phyloP scores from a whole-genome alignment of 1,140 invertebrate species.

The Drosophila murphyi region DNA sequence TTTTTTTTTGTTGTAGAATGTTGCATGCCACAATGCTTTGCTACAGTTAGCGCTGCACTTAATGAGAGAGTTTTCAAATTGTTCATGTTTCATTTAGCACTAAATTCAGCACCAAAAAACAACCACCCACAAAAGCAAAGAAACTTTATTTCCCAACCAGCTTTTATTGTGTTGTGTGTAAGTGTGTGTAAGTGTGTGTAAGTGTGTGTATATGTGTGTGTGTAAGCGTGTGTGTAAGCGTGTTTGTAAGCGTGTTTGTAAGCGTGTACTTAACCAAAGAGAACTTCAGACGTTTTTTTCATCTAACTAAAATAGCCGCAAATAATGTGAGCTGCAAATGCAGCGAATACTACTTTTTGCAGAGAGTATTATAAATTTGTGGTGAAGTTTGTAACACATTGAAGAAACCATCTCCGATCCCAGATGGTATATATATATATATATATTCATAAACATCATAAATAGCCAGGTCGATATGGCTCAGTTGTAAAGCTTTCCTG shows the following conservation, averaged over 20 bases:
- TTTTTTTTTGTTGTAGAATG: background rate
- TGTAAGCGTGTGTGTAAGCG: background rate
- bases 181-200: background rate
- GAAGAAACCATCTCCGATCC: too few species aligned
- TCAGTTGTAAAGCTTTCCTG: too few species aligned
- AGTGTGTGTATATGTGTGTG: background rate
- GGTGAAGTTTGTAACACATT: too few species aligned
- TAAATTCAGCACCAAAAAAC: background rate
- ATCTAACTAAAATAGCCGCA: constrained; percentile 14
- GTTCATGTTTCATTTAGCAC: constrained; percentile 42
- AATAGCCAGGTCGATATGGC: too few species aligned
- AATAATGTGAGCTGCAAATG: background rate
- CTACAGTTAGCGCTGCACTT: background rate
- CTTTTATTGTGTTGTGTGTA: constrained; percentile 12
- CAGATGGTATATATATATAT: too few species aligned
- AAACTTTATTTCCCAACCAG: constrained; percentile 33
- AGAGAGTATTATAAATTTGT: too few species aligned
- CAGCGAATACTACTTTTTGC: too few species aligned
- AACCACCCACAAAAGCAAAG: background rate
- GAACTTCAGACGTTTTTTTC: too few species aligned
- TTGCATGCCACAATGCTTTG: background rate
- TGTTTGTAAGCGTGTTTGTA: constrained; percentile 1
- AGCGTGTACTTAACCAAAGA: background rate
- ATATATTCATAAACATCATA: too few species aligned
- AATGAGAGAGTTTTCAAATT: constrained; percentile 24